A percentile compares a stretch with the other conserved stretches of the same genome.
Conservation (phyloP, 2,113 vertebrate genomes). For the Hemichromis elongatus region DNA sequence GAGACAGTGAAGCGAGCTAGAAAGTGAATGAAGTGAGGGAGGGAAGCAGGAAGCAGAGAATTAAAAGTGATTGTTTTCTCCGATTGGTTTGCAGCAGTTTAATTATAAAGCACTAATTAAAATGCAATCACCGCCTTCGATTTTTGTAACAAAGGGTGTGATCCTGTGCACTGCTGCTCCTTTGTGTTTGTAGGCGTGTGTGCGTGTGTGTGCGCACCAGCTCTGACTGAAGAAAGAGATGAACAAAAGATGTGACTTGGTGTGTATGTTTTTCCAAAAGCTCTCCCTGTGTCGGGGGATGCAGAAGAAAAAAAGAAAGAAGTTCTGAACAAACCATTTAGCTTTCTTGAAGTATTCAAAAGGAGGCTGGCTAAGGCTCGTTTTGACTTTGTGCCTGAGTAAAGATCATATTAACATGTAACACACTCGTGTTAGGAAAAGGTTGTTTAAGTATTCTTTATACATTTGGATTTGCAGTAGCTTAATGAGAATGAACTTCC, state of each 20-base stretch:
- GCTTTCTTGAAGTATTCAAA: not conserved
- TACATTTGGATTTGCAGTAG: not conserved
- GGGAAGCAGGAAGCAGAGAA: not conserved
- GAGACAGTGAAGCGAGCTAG: not conserved
- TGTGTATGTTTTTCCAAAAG: not conserved
- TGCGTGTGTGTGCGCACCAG: not conserved
- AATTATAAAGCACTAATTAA: not conserved
- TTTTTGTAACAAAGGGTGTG: not conserved
- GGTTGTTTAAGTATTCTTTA: not conserved
- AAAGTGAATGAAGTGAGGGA: not conserved
- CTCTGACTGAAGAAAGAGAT: not conserved
- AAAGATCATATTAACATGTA: not conserved
- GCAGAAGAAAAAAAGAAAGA: not conserved
- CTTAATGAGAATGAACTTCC: not conserved
- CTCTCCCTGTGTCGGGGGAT: not conserved
- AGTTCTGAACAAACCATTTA: not conserved
- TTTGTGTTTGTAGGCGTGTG: not conserved
- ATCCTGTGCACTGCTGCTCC: not conserved
- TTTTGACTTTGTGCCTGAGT: not conserved
- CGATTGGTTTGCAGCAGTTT: not conserved
- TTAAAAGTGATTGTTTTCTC: not conserved
- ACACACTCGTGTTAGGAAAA: not conserved
- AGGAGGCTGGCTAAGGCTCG: not conserved
- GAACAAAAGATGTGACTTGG: not conserved
- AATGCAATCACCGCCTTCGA: not conserved